Evolutionary conservation across 2,888 invertebrate genomes (phyloP).

Genomic region (Chrysomela aeneicollis): DNA sequence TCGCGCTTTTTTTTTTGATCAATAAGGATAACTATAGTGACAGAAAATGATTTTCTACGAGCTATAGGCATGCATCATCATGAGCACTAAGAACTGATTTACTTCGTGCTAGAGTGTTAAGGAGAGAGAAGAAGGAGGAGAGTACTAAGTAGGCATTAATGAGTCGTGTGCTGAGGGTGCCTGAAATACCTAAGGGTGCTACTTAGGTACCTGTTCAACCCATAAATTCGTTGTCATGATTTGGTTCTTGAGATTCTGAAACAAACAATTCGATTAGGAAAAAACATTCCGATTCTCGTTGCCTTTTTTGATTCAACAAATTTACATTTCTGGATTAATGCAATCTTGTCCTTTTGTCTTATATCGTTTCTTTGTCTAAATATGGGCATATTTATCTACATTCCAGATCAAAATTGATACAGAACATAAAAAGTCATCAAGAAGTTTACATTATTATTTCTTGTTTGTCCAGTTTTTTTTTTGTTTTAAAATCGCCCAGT

Average conservation of each 20-base stretch:
- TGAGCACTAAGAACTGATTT: constrained; percentile 12
- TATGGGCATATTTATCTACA: too few relatives aligned
- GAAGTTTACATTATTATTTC: too few relatives aligned
- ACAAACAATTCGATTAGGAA: constrained; percentile 53
- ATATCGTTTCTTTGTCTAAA: too few relatives aligned
- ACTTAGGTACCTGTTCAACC: constrained; percentile 78
- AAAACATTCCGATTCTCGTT: background rate
- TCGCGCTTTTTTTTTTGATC: too few relatives aligned
- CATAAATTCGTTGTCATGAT: constrained; percentile 95
- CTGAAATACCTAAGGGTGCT: constrained; percentile 20
- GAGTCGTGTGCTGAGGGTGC: constrained; percentile 14
- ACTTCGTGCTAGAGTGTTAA: constrained; percentile 18
- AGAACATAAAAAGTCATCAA: too few relatives aligned
- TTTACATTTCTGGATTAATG: too few relatives aligned
- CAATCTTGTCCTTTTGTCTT: too few relatives aligned
- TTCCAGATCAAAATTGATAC: too few relatives aligned
- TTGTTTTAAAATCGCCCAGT: too few relatives aligned
- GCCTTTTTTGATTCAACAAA: too few relatives aligned
- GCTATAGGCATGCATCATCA: background rate
- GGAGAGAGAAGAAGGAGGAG: constrained; percentile 12
- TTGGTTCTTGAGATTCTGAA: constrained; percentile 94
- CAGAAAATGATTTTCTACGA: background rate
- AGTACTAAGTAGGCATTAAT: constrained; percentile 7
- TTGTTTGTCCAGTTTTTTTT: too few relatives aligned
- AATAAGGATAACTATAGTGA: background rate